phyloP scores from a whole-genome alignment of 2,888 invertebrate genomes.

The Therioaphis trifolii region DNA sequence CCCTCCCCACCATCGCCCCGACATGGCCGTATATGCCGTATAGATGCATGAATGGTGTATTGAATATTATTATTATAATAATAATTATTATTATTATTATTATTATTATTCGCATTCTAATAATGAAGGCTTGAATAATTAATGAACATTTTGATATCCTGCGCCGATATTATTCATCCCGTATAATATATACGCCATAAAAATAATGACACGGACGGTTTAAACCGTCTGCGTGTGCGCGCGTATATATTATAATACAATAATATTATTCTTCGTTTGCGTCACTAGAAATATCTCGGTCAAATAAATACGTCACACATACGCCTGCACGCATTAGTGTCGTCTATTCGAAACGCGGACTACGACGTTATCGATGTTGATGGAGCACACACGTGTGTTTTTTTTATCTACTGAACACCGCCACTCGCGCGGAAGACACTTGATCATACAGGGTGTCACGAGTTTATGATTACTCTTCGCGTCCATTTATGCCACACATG shows the following conservation, averaged over 20 bases:
- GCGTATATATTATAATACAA: not conserved
- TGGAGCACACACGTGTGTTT: no score
- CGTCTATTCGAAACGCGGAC: no score
- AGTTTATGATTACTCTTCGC: no score
- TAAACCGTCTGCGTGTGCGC: not conserved
- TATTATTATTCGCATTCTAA: slow-evolving; percentile 30
- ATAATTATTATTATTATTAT: no score
- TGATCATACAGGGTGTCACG: no score
- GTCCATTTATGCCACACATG: no score
- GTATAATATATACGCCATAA: not conserved
- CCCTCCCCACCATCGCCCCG: no score
- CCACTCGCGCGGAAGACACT: no score
- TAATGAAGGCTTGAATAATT: slow-evolving; percentile 33
- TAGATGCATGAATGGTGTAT: not conserved
- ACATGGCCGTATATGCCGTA: not conserved
- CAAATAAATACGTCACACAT: not conserved
- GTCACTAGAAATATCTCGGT: not conserved
- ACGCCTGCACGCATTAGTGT: no score
- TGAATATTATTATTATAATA: no score
- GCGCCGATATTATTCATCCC: not conserved
- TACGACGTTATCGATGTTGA: no score
- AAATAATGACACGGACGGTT: not conserved
- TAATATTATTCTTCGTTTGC: not conserved
- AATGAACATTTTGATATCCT: not conserved
- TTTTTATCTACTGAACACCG: no score